Percentiles rank a stretch among this genome's conserved stretches.
Evolutionary conservation across 2,113 vertebrate genomes (phyloP).

Genomic region (Platanista minor): DNA sequence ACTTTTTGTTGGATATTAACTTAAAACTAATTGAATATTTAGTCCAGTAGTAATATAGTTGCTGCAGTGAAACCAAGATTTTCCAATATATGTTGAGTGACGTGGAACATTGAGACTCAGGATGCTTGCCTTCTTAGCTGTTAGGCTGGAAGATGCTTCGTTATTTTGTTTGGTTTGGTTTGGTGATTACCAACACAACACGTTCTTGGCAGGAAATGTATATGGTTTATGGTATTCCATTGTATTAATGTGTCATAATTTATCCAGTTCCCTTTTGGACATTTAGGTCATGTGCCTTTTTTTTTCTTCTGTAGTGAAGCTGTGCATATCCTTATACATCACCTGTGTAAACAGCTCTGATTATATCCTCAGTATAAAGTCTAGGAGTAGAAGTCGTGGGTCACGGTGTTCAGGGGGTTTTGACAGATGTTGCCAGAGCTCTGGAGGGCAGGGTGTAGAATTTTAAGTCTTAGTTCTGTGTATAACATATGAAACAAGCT

Average conservation of each 20-base stretch:
- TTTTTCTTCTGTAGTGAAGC: neutral
- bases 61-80: neutral
- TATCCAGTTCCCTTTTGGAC: neutral
- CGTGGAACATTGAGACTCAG: neutral
- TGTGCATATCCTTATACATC: neutral
- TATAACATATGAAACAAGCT: neutral
- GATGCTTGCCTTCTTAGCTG: neutral
- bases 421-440: neutral
- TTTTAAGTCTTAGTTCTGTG: neutral
- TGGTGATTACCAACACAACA: neutral
- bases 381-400: neutral
- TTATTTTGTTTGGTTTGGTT: neutral
- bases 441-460: neutral
- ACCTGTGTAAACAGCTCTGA: neutral
- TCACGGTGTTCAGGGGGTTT: neutral
- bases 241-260: neutral
- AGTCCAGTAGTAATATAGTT: neutral
- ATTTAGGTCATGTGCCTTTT: neutral
- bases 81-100: neutral
- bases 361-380: neutral
- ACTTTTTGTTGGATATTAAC: neutral
- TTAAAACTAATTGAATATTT: neutral
- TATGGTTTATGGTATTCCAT: neutral
- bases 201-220: slow-evolving; percentile 5
- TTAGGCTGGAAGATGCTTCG: neutral